Percentiles rank a stretch among this genome's conserved stretches.
phyloP scores from a whole-genome alignment of 2,113 vertebrate species.

The Thryonomys swinderianus region DNA sequence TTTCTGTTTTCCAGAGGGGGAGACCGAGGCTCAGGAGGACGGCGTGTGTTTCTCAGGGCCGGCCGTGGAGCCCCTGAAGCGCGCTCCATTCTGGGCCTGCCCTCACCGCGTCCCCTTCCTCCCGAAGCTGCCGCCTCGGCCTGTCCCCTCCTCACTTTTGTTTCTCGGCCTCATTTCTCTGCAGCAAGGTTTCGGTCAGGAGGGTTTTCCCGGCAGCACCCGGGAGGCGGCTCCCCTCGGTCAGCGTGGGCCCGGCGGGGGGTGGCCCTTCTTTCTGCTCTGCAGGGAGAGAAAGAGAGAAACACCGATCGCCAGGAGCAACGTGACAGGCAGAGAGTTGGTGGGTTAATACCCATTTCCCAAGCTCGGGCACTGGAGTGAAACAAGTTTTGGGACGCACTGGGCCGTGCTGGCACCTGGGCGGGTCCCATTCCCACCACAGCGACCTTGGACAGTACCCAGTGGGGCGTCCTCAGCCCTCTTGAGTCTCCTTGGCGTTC shows the following conservation, averaged over 20 bases:
- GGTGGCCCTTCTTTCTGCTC: constrained; percentile 84
- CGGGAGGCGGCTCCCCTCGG: constrained; percentile 83
- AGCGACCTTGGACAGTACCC: not conserved
- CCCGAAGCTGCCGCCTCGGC: not conserved
- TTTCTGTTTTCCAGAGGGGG: not conserved
- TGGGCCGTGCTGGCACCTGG: not conserved
- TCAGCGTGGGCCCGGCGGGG: constrained; percentile 66
- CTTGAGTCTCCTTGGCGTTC: not conserved
- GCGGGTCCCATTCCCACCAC: not conserved
- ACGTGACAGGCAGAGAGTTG: not conserved
- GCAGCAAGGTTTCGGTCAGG: constrained; percentile 86
- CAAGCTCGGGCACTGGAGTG: not conserved
- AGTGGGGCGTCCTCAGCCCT: not conserved
- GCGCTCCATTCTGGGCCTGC: not conserved
- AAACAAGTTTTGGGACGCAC: not conserved
- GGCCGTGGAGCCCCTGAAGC: not conserved
- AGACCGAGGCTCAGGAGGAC: not conserved
- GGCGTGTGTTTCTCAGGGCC: not conserved
- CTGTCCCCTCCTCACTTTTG: constrained; percentile 89
- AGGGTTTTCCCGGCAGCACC: constrained; percentile 87
- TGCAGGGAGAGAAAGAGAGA: constrained; percentile 69
- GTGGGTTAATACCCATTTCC: not conserved
- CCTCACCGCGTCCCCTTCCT: not conserved
- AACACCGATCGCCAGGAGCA: constrained; percentile 34
- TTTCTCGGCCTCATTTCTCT: constrained; percentile 91